Evolutionary conservation across 2,888 invertebrate genomes (phyloP), one percentile per base, ranked within the genome.

Genomic region (Prostheceraeus crozeri): DNA sequence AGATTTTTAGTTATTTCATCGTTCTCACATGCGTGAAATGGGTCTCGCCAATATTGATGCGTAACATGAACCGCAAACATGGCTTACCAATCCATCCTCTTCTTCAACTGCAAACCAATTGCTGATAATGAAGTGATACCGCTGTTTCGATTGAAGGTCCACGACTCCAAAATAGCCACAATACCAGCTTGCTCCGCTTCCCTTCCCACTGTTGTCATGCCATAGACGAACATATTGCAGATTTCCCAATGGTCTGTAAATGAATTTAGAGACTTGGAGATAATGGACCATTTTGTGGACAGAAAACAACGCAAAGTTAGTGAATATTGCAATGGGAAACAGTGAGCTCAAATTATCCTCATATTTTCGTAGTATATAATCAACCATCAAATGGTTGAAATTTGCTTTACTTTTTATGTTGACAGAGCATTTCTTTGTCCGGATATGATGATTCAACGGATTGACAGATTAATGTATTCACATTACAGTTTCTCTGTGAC

Each of bases 171-270:
- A 67, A 65, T 75, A 75, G 61, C 75, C 75, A 36, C 79, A 67
- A 63, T 72, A 78, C 80, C 80, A 80, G 1, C 77, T 76, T 1
- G 71, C 76, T 63, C 69, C 70, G 36, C 70, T 70, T 1, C 77
- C 77, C 60, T 71, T 69, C 1, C 79, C 80, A 2, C 74, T 71
- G 68, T 79, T 80, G 69, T 80, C 79, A 62, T 80, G 79, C 80
- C 80, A 80, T 2, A 80, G 67, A 6, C 78, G 69, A 25, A 77
- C 65, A 65, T 75, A 79, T 64, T 72, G 74, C 56, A 80, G 68
- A 1, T 68, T 65, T 2, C 80, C 80, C 21, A 80, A 72, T 1
- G 77, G 72, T 58, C 78, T 78, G 65, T 2, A 23, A 45, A 33
- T 30, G 25, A 23, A 14, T 33, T 33, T 10, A 33, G 8, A 8